Evolutionary conservation across 2,113 vertebrate species (phyloP).

Genomic region (Alethe castanea): DNA sequence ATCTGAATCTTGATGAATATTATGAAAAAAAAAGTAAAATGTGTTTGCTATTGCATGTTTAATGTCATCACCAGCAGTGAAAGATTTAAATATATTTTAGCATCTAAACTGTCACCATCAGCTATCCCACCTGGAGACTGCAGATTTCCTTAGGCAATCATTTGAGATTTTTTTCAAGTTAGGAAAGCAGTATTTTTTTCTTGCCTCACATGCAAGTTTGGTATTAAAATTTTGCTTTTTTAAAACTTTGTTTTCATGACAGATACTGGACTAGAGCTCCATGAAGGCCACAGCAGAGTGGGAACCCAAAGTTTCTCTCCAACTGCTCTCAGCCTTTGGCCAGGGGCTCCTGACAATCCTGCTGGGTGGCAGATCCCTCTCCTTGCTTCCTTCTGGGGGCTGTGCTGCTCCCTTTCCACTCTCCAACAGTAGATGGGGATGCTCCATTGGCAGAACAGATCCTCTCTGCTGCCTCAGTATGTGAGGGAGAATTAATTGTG

Average conservation of each 20-base stretch:
- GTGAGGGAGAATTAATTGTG: neutral
- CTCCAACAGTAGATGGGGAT: slow-evolving; percentile 17
- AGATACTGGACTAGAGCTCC: neutral
- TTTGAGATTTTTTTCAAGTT: neutral
- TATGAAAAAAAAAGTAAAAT: neutral
- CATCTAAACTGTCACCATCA: neutral
- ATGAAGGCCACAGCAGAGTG: neutral
- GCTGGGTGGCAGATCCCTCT: neutral
- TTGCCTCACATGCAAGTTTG: neutral
- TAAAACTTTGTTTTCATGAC: neutral
- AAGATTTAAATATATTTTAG: neutral
- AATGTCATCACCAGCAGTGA: neutral
- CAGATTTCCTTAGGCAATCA: neutral
- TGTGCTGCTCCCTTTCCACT: neutral
- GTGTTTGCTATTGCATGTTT: neutral
- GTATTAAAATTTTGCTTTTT: neutral
- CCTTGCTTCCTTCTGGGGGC: neutral
- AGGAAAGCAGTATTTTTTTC: neutral
- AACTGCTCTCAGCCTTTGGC: neutral
- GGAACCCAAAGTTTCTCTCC: neutral
- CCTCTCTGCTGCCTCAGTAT: neutral
- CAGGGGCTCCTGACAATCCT: neutral
- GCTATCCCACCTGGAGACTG: neutral
- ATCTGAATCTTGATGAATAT: neutral
- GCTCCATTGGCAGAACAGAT: neutral